phyloP scores from a whole-genome alignment of 2,797 vertebrate genomes.

The Atherinosoma microstoma region DNA sequence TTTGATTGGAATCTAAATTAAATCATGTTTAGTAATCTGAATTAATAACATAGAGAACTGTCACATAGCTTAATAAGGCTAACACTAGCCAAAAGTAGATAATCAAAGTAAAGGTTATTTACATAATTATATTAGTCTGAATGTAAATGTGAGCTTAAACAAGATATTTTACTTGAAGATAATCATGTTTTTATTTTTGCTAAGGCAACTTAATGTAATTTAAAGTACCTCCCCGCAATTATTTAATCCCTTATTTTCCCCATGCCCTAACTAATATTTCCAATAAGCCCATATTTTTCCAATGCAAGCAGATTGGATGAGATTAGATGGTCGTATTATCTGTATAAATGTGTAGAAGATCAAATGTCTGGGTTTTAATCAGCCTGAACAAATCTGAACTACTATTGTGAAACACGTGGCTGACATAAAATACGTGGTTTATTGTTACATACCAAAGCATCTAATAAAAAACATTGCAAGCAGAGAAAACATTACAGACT shows the following conservation, averaged over 20 bases:
- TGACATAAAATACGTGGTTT: not conserved
- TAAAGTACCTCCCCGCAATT: not conserved
- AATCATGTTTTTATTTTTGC: not conserved
- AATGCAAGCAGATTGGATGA: no score
- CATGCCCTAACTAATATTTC: not conserved
- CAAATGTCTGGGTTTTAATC: not conserved
- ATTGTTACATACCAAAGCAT: not conserved
- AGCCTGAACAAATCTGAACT: not conserved
- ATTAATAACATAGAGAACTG: no score
- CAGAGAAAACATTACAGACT: conserved; percentile 9
- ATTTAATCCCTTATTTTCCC: not conserved
- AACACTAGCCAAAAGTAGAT: no score
- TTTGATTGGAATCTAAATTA: no score
- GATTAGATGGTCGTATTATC: no score
- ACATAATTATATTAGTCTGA: no score
- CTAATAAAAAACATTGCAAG: not conserved
- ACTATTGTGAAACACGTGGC: not conserved
- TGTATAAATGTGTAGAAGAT: not conserved
- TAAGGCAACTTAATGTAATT: not conserved
- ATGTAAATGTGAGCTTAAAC: no score
- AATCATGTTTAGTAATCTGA: no score
- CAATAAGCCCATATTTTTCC: no score
- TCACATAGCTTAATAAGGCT: no score
- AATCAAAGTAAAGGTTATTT: no score
- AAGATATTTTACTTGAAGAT: not conserved